A percentile compares a stretch with the other conserved stretches of the same genome.
phyloP scores from a whole-genome alignment of 30 jellyfish, hydroid and myxozoan species.

The Cassiopea andromeda region DNA sequence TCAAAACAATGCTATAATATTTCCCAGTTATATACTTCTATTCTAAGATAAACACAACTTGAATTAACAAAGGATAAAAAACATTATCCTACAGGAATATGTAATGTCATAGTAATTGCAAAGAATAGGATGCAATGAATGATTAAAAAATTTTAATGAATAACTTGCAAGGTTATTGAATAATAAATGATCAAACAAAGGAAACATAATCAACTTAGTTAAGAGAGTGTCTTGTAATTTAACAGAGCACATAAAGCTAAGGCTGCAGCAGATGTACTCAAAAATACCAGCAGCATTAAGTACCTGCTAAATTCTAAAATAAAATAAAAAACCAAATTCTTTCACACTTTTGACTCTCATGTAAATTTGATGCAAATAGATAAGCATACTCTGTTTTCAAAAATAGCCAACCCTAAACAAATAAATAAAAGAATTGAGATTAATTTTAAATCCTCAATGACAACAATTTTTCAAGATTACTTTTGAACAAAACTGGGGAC shows the following conservation, averaged over 20 bases:
- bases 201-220: not conserved
- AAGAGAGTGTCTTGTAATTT: not conserved
- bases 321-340: not conserved
- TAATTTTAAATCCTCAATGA: too few species aligned
- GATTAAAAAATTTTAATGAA: not conserved
- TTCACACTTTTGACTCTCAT: not conserved
- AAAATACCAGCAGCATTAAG: not conserved
- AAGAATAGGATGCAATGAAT: not conserved
- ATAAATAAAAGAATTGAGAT: too few species aligned
- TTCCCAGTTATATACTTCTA: too few species aligned
- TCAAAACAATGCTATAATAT: too few species aligned
- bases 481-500: too few species aligned
- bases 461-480: too few species aligned
- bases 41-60: too few species aligned
- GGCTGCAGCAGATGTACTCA: not conserved
- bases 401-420: too few species aligned
- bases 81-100: too few species aligned
- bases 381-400: too few species aligned
- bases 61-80: too few species aligned
- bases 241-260: not conserved
- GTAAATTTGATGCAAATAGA: not conserved
- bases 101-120: too few species aligned
- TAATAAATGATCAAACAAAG: not conserved
- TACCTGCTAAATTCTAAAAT: not conserved
- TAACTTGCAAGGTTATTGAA: not conserved